Evolutionary conservation across 2,888 invertebrate genomes (phyloP).

Genomic region (Diabrotica balteata): DNA sequence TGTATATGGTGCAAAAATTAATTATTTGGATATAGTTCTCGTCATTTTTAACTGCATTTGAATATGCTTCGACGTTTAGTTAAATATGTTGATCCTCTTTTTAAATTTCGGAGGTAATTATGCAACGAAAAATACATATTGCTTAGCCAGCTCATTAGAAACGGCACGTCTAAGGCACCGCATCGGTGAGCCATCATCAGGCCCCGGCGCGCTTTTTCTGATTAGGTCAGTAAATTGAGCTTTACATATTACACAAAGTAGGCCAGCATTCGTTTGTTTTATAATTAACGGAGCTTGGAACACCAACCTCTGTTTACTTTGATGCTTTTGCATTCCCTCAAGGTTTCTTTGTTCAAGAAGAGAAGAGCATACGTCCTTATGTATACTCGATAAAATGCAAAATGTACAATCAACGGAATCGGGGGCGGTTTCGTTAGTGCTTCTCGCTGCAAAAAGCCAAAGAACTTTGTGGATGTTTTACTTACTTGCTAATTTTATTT

Average conservation of each 20-base stretch:
- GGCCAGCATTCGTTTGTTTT: slow-evolving; percentile 39
- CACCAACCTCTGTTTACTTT: slow-evolving; percentile 28
- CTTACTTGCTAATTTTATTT: too few relatives aligned
- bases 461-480: too few relatives aligned
- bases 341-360: slow-evolving; percentile 34
- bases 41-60: too few relatives aligned
- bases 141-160: slow-evolving; percentile 43
- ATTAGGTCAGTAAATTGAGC: slow-evolving; percentile 46
- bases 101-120: slow-evolving; percentile 21
- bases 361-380: slow-evolving; percentile 32
- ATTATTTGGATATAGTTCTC: too few relatives aligned
- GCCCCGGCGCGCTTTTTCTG: slow-evolving; percentile 38
- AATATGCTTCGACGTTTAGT: too few relatives aligned
- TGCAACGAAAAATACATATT: slow-evolving; percentile 36
- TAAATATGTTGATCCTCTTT: too few relatives aligned
- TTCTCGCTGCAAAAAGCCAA: too few relatives aligned
- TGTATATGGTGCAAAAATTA: too few relatives aligned
- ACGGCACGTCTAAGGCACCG: slow-evolving; percentile 17
- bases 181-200: neutral
- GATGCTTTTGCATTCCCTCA: slow-evolving; percentile 37
- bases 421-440: neutral
- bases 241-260: slow-evolving; percentile 43
- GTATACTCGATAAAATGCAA: slow-evolving; percentile 23
- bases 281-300: slow-evolving; percentile 36
- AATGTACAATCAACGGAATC: slow-evolving; percentile 26